Conservation (phyloP, 2,888 invertebrate genomes). For the Lasius fuliginosus region DNA sequence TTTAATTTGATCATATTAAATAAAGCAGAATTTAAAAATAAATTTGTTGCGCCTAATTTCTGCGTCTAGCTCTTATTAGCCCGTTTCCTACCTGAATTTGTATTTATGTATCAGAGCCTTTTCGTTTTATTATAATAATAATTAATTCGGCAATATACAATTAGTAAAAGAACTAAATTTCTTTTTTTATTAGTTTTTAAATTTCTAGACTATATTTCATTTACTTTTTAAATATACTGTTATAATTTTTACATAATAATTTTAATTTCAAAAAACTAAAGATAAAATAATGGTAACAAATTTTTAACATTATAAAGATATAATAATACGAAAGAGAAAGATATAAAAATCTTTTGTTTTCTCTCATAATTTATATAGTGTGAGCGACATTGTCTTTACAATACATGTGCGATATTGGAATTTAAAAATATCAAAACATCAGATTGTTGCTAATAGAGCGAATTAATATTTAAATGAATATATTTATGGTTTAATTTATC, state of each 20-base stretch:
- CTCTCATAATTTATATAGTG: too few species aligned
- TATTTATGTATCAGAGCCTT: too few species aligned
- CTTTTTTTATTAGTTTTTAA: background rate
- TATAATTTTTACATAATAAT: background rate
- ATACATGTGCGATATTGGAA: background rate
- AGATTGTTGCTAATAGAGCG: background rate
- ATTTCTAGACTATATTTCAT: background rate
- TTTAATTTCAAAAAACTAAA: background rate
- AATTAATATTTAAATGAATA: background rate
- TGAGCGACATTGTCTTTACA: background rate
- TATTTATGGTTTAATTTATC: background rate
- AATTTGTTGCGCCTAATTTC: too few species aligned
- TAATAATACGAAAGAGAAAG: background rate
- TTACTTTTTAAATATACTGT: background rate
- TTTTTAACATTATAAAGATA: background rate
- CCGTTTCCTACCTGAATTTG: too few species aligned
- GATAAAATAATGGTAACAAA: background rate
- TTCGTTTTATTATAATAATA: too few species aligned
- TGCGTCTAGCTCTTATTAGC: too few species aligned
- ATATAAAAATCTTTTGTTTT: background rate
- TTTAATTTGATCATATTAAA: too few species aligned
- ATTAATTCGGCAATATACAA: background rate
- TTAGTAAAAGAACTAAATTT: conserved; percentile 2
- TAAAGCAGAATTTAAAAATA: too few species aligned
- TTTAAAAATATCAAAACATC: background rate